Evolutionary conservation across 1,140 invertebrate genomes (phyloP), one percentile per base, ranked within the genome.

Genomic region (Dinothrombium tinctorium): DNA sequence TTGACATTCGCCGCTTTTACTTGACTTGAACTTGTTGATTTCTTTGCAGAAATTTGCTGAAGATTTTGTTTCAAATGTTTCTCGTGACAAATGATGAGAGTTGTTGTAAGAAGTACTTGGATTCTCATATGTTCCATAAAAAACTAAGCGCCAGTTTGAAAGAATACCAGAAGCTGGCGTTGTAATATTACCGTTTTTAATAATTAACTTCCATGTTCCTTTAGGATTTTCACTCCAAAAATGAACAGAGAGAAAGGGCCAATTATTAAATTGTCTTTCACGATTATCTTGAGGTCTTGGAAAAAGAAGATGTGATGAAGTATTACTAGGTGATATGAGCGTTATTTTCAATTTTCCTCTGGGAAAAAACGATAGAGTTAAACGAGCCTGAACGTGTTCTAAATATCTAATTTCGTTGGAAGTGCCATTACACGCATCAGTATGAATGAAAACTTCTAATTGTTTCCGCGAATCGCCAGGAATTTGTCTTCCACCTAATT

Each of bases 191-290:
- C 42, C 40, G 15, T 46, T 48, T 42, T 42, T 44, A 8, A 51
- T 47, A 14, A 41, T 33, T 20, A 98, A 62, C 40, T 69, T 67
- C 92, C 92, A 99, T 22, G 67, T 74, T 14, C 92, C 92, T 49
- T 78, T 72, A 0, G 92, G 87, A 58, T 90, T 83, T 62, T 99
- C 92, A 29, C 89, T 90, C 92, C 92, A 99, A 1, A 86, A 94
- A 54, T 99, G 94, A 2, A 92, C 98, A 2, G 90, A 96, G 89
- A 98, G 96, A 60, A 99, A 99, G 2, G 94, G 94, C 94, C 94
- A 98, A 60, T 95, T 92, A 29, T 81, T 89, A 60, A 98, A 98
- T 6, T 89, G 87, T 59, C 76, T 71, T 43, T 72, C 69, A 57
- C 96, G 87, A 50, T 90, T 83, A 56, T 99, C 94, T 54, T 94